Conservation (phyloP, 1,140 invertebrate species). For the Grapholita molesta region DNA sequence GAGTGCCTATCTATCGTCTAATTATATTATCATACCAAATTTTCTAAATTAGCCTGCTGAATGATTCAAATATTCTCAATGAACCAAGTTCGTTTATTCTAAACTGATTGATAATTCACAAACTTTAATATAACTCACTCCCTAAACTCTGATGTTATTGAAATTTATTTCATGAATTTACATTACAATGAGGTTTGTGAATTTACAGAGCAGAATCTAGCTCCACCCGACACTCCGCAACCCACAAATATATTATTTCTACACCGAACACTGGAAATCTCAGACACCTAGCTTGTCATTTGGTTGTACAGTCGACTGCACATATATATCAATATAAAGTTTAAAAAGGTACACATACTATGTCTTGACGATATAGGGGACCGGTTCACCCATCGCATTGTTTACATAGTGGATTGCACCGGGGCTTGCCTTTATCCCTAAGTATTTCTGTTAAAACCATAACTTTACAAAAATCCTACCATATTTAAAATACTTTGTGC, state of each 20-base stretch:
- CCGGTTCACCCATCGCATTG: not conserved
- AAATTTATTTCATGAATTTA: not conserved
- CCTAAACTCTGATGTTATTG: not conserved
- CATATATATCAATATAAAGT: not conserved
- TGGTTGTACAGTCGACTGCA: not conserved
- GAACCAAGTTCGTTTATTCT: not conserved
- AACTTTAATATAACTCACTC: slow-evolving; percentile 2
- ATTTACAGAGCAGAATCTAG: not conserved
- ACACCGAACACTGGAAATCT: slow-evolving; percentile 7
- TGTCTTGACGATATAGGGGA: not conserved
- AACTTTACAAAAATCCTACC: too few species aligned
- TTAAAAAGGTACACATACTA: not conserved
- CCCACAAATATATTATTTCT: not conserved
- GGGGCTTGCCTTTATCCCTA: slow-evolving; percentile 11
- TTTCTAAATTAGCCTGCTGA: not conserved
- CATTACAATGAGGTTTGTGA: not conserved
- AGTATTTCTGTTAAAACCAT: too few species aligned
- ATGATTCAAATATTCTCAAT: not conserved
- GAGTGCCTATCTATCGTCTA: not conserved
- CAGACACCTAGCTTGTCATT: not conserved
- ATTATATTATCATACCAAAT: not conserved
- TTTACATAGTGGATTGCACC: slow-evolving; percentile 11
- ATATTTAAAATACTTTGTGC: not conserved
- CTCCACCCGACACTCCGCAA: not conserved
- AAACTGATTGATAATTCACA: slow-evolving; percentile 14